These are phyloP conservation scores for Hycleus phaleratus DNA, from an alignment of 1,140 invertebrate species.

Conservation along the genomic window DNA sequence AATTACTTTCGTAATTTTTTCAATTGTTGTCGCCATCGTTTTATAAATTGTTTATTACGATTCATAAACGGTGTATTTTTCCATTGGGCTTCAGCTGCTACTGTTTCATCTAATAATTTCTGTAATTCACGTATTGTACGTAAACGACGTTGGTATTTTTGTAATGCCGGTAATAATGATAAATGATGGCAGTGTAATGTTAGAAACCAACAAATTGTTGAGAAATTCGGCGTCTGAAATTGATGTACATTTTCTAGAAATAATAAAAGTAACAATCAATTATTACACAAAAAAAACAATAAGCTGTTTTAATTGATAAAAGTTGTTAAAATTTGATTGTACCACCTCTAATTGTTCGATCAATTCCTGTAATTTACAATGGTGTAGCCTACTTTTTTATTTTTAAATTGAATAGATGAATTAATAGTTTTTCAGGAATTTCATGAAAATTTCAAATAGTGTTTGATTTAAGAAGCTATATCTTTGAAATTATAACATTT, in stretches of 20 bases:
- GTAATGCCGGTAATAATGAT: constrained; percentile 76
- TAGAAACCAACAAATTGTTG: constrained; percentile 94
- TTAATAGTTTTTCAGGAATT: no score
- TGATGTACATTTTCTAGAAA: constrained; percentile 47
- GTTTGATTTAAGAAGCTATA: no score
- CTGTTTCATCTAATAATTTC: constrained; percentile 81
- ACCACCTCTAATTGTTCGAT: no score
- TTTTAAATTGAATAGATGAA: no score
- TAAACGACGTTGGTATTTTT: constrained; percentile 76
- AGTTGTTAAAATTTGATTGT: no score
- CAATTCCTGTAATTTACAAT: no score
- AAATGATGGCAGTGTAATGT: constrained; percentile 91
- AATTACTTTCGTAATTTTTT: constrained; percentile 53
- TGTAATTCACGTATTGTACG: constrained; percentile 83
- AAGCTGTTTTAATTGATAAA: no score
- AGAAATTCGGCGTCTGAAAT: constrained; percentile 80
- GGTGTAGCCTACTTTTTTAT: no score
- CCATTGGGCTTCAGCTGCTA: constrained; percentile 76
- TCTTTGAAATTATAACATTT: no score
- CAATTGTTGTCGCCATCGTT: constrained; percentile 78
- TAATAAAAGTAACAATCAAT: neutral
- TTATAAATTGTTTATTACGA: constrained; percentile 76
- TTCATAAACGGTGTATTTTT: constrained; percentile 65
- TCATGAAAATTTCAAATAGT: no score
- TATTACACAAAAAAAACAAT: no score